Evolutionary conservation across 2,888 invertebrate species (phyloP), one percentile per base, ranked within the genome.

Genomic region (Drosophila colorata): DNA sequence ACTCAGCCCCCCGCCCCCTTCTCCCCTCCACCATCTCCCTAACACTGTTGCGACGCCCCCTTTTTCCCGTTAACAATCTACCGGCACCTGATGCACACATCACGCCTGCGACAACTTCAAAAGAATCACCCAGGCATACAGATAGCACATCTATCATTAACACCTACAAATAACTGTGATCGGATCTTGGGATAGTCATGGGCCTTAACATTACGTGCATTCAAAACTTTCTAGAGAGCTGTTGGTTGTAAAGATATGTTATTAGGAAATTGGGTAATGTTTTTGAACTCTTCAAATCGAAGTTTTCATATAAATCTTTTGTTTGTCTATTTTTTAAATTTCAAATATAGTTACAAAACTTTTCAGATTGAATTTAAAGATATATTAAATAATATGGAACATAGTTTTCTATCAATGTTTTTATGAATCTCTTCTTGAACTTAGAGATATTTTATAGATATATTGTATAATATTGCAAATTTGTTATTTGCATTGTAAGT

Each of bases 61-160:
- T 46, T 35, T 52, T 56, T 55, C 53, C 35, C 52, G 58, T 58
- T 77, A 74, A 74, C 60, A 31, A 51, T 52, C 52, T 51, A 20
- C 38, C 40, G 46, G 73, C 74, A 77, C 78, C 74, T 74, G 78
- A 72, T 71, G 78, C 53, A 18, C 31, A 25, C 33, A 63, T 18
- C 23, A 28, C 41, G 14, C 41, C 20, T 33, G 55, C 25, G 64
- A 59, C 66, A 67, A 74, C 78, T 65, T 74, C 71, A 74, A 65
- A 65, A 76, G 65, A 43, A 43, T 28, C 71, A 58, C 56, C 74
- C 52, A 51, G 63, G 61, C 61, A 47, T 61, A 35, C 31, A 31
- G 16, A 28, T 40, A 14, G 41, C 53, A 47, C 33, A 71, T 58
- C 66, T 40, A 77, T 63, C 52, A 74, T 67, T 72, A 74, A 63